phyloP scores from a whole-genome alignment of 2,797 vertebrate species.

The Myotis daubentonii region DNA sequence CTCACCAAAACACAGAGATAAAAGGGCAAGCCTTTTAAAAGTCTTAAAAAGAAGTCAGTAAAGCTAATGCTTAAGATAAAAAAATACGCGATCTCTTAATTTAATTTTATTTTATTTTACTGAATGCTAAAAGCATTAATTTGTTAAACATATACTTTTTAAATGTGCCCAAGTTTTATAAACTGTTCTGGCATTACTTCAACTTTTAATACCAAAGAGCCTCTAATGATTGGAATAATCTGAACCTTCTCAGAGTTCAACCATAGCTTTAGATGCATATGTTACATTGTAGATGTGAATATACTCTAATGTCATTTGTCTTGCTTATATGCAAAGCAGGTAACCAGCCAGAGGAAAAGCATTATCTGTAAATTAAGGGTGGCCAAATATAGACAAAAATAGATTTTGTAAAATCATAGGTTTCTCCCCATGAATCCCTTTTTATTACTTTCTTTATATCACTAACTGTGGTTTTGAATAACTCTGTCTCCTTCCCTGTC shows the following conservation, averaged over 20 bases:
- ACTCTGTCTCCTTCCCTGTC: not conserved
- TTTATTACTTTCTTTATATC: not conserved
- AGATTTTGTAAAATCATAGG: not conserved
- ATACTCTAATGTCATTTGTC: not conserved
- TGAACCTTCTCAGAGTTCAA: not conserved
- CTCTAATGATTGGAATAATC: not conserved
- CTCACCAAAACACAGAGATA: not conserved
- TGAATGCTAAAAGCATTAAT: not conserved
- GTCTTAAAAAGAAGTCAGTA: not conserved
- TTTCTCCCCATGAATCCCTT: not conserved
- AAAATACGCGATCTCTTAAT: not conserved
- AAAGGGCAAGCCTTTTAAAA: not conserved
- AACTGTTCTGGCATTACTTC: not conserved
- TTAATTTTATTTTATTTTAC: not conserved
- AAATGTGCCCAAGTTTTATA: not conserved
- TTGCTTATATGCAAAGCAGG: not conserved
- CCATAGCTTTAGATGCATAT: not conserved
- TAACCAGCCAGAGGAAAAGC: not conserved
- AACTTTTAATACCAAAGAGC: not conserved
- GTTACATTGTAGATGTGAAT: not conserved
- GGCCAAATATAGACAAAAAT: not conserved
- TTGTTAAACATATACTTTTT: conserved; percentile 11
- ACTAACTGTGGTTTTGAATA: conserved; percentile 30
- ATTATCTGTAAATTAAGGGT: not conserved
- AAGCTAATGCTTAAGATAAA: not conserved